Evolutionary conservation across 2,888 invertebrate genomes (phyloP), one percentile per base, ranked within the genome.

Genomic region (Microchrysa polita): DNA sequence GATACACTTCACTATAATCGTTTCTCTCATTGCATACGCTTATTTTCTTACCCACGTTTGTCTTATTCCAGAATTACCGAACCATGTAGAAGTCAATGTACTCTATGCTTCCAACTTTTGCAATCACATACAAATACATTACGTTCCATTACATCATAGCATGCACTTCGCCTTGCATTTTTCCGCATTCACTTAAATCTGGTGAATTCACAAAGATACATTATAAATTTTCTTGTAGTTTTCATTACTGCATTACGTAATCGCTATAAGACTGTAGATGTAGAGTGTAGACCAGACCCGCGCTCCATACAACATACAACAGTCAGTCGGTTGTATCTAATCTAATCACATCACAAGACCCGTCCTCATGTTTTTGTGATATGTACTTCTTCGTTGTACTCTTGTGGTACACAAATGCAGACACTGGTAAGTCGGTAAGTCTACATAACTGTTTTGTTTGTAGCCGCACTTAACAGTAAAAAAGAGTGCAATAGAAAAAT

Each of bases 241-340:
- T 59, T 59, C 59, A 59, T 65, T 22, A 44, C 40, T 40, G 44
- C 10, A 20, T 65, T 48, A 65, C 65, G 65, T 65, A 65, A 65
- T 65, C 65, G 20, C 44, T 34, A n/a, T n/a, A 44, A 65, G 27
- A 34, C 27, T 34, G 7, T 34, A 34, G n/a, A n/a, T n/a, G n/a
- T n/a, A n/a, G n/a, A n/a, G n/a, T n/a, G n/a, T n/a, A n/a, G n/a
- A n/a, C n/a, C n/a, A n/a, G n/a, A n/a, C n/a, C n/a, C n/a, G n/a
- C n/a, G n/a, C n/a, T n/a, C n/a, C n/a, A n/a, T n/a, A n/a, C n/a
- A n/a, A n/a, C n/a, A n/a, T n/a, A n/a, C n/a, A n/a, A n/a, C n/a
- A n/a, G n/a, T n/a, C n/a, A n/a, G 27, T 34, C 2, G 27, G 44
- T 65, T 65, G 65, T 44, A 65, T 65, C 65, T 59, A 59, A 59